Base-by-base conservation (phyloP, 2,113 vertebrate genomes). In the Rostratula benghalensis region DNA sequence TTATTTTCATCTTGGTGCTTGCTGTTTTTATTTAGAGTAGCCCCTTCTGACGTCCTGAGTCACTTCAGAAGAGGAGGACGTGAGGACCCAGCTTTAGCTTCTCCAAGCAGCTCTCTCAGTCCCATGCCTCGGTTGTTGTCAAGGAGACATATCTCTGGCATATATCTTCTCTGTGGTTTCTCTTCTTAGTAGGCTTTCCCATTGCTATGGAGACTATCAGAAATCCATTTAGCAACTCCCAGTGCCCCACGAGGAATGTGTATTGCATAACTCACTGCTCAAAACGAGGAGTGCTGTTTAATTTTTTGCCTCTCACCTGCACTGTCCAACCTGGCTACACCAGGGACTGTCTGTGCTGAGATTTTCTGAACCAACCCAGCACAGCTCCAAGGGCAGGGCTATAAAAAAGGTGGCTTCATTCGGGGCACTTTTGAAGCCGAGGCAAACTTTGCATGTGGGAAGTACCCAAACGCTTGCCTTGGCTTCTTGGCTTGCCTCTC, bases 171-270 rank as follows among this genome's bases (percentile, higher is more conserved):
- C 68, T 53, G 77, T 82, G 90, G 65, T 80, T 97, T 92, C 89
- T 96, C 88, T 33, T 94, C 94, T 85, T 92, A 89, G 85, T 79
- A 61, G 68, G 91, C 84, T 90, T 95, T 97, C 20, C 86, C 76
- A 97, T 97, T 94, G 90, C 97, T 92, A 97, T 96, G 96, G 96
- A 96, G 95, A 97, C 95, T 91, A 94, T 95, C 96, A 90, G 89
- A 87, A 94, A 95, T 87, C 93, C 95, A 91, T 95, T 84, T 95
- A 95, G 92, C 74, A 94, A 39, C 89, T 96, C 94, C 77, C 75
- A 60, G 51, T 67, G 90, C 82, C 65, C 94, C 73, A 81, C 9
- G 5, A 92, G 83, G 90, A 96, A 84, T 48, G 63, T 11, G 83
- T 61, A 73, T 96, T 96, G 96, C 81, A 68, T 95, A 96, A 94